Conservation (phyloP, 2,888 invertebrate species). For the Hirtodrosophila histrioides region DNA sequence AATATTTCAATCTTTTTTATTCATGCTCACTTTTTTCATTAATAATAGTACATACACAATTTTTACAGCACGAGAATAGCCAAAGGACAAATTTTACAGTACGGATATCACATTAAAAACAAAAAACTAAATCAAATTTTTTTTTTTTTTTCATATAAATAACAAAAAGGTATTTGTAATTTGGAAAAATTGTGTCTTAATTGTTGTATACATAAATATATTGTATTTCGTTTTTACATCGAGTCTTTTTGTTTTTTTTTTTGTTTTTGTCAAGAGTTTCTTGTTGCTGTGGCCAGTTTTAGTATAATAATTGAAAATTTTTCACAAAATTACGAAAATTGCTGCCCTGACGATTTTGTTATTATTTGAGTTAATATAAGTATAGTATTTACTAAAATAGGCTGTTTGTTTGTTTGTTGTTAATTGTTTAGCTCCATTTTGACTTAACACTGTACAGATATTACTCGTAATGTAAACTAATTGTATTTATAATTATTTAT, state of each 20-base stretch:
- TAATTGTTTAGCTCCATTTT: conserved; percentile 68
- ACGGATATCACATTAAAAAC: conserved; percentile 70
- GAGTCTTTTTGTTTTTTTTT: conserved; percentile 58
- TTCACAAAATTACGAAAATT: conserved; percentile 42
- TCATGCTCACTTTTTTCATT: conserved; percentile 21
- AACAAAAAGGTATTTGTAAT: conserved; percentile 49
- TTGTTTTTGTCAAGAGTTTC: conserved; percentile 42
- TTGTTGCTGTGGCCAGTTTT: conserved; percentile 35
- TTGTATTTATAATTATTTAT: conserved; percentile 69
- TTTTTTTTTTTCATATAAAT: conserved; percentile 50
- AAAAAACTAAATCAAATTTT: conserved; percentile 62
- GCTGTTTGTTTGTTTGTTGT: conserved; percentile 48
- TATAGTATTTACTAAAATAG: conserved; percentile 67
- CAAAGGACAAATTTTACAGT: conserved; percentile 63
- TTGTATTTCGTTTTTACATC: conserved; percentile 56
- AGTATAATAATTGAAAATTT: conserved; percentile 35
- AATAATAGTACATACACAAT: conserved; percentile 49
- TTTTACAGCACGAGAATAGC: conserved; percentile 62
- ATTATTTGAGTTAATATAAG: conserved; percentile 48
- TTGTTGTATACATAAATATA: conserved; percentile 44
- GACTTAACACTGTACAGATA: conserved; percentile 78
- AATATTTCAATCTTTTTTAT: conserved; percentile 26
- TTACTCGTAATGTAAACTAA: conserved; percentile 71
- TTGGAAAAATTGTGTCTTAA: conserved; percentile 69
- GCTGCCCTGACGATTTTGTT: conserved; percentile 57